phyloP scores from a whole-genome alignment of 2,888 invertebrate genomes.

The Amphiduros pacificus region DNA sequence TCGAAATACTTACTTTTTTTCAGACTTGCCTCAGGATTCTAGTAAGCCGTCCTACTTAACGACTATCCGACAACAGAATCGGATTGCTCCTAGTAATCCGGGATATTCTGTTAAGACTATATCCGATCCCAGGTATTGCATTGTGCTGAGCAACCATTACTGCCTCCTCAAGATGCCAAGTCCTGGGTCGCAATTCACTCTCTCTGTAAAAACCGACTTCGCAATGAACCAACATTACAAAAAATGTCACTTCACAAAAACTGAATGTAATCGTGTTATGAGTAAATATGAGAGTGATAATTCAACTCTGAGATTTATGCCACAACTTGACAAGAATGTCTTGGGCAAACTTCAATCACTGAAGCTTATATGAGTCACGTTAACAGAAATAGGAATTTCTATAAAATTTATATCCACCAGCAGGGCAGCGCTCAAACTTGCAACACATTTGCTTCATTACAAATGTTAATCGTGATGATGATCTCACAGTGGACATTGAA shows the following conservation, averaged over 20 bases:
- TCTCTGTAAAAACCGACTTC: background rate
- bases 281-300: background rate
- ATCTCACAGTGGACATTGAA: too few species aligned
- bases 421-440: too few species aligned
- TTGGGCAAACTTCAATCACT: too few species aligned
- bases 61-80: background rate
- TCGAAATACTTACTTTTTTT: constrained; percentile 7
- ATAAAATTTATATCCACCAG: too few species aligned
- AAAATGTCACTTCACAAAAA: background rate
- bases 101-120: constrained; percentile 1
- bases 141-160: constrained; percentile 5
- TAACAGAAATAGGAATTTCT: too few species aligned
- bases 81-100: background rate
- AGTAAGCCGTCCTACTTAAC: too few species aligned
- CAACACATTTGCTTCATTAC: too few species aligned
- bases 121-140: background rate
- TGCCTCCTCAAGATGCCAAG: background rate
- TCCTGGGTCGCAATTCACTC: background rate
- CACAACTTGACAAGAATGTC: too few species aligned
- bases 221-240: constrained; percentile 12
- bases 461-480: too few species aligned
- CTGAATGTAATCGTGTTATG: background rate
- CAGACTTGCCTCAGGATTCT: background rate
- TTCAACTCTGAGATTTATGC: background rate
- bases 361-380: too few species aligned